phyloP scores from a whole-genome alignment of 2,113 vertebrate species.

The Petrocephalus microphthalmus region DNA sequence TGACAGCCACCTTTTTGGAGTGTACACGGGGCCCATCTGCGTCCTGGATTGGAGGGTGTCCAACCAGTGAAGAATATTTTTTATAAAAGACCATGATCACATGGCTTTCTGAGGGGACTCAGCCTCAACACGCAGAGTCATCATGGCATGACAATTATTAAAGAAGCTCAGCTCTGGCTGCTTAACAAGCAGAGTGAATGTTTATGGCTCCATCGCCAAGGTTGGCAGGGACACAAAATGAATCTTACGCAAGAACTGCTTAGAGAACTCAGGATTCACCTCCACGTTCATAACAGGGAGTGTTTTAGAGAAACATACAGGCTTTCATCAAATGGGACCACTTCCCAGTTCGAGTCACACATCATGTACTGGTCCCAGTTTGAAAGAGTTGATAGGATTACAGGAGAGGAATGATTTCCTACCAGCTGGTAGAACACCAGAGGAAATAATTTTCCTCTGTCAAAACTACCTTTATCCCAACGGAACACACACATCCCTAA shows the following conservation, averaged over 20 bases:
- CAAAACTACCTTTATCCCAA: not conserved
- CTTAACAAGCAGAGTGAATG: not conserved
- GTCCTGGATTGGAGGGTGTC: constrained; percentile 18
- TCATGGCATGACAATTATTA: not conserved
- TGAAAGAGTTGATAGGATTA: not conserved
- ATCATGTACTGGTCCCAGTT: not conserved
- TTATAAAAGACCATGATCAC: not conserved
- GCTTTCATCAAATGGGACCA: not conserved
- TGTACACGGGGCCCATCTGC: constrained; percentile 41
- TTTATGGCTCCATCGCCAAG: not conserved
- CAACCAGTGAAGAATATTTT: not conserved
- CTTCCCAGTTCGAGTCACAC: not conserved
- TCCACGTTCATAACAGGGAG: not conserved
- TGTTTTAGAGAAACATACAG: not conserved
- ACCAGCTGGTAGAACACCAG: not conserved
- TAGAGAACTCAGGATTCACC: not conserved
- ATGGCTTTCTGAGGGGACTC: not conserved
- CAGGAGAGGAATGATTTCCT: not conserved
- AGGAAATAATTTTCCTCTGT: constrained; percentile 25
- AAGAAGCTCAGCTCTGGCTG: not conserved
- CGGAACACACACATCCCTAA: not conserved
- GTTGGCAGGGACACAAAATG: not conserved
- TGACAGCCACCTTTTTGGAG: constrained; percentile 50
- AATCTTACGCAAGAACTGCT: not conserved
- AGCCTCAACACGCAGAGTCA: not conserved